Evolutionary conservation across 2,113 vertebrate genomes (phyloP), one percentile per base, ranked within the genome.

Genomic region (Alethe castanea): DNA sequence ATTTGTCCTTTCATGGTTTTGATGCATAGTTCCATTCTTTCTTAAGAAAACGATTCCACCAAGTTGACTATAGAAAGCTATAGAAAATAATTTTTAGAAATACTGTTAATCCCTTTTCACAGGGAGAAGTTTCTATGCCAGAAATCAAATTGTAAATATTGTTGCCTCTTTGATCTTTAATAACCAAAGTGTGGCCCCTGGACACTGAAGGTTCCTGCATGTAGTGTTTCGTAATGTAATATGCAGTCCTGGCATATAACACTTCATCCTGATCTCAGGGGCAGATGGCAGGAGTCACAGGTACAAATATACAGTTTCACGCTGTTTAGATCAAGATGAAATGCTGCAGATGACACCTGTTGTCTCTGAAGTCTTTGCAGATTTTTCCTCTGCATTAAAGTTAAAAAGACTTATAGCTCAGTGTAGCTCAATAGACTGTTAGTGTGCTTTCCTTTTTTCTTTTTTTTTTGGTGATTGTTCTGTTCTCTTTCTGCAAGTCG

Each of bases 261-360:
- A 14, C 60, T 95, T 47, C 79, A 95, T 53, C 31, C 44, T 82
- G 61, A 82, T 95, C 48, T 79, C 66, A 72, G 78, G 86, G 72
- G 77, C 94, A 96, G 91, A 97, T 91, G 91, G 86, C 69, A 69
- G 65, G 53, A 95, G 73, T 92, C 87, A 92, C 84, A 94, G 77
- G 78, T 91, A 91, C 84, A 89, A 94, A 92, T 80, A 87, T 18
- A 89, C 59, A 85, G 87, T 79, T 95, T 91, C 66, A 69, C 42
- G 7, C 89, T 89, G 57, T 79, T 95, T 87, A 94, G 73, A 80
- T 82, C 92, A 91, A 67, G 73, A 95, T 3, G 12, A 81, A 82
- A 81, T 91, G 66, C 40, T 95, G 19, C 82, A 45, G 86, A 85
- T 81, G 66, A 73, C 91, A 96, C 73, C 77, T 91, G 47, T 82